phyloP scores from a whole-genome alignment of 2,113 vertebrate genomes.

The Macrotus californicus region DNA sequence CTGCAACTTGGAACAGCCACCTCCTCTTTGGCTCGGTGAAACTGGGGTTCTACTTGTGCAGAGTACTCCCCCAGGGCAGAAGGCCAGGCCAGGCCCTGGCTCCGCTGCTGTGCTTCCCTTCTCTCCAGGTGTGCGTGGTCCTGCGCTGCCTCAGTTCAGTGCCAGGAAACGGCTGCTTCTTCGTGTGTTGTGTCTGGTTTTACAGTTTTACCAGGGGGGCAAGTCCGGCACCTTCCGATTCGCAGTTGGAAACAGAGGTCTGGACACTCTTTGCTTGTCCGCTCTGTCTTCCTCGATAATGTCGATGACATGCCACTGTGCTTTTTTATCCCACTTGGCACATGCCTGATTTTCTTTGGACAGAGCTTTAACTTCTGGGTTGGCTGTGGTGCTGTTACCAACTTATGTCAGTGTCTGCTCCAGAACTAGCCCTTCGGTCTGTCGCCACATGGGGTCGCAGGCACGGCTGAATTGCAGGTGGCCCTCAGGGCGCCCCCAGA shows the following conservation, averaged over 20 bases:
- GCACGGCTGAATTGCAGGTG: fast-evolving
- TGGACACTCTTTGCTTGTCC: background rate
- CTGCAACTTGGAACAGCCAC: background rate
- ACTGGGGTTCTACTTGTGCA: background rate
- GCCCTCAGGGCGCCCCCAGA: background rate
- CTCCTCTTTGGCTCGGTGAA: background rate
- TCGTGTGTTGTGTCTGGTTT: background rate
- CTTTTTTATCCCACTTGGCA: background rate
- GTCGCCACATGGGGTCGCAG: fast-evolving
- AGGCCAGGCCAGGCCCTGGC: background rate
- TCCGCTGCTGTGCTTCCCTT: background rate
- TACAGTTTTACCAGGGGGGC: fast-evolving
- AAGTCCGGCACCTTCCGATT: background rate
- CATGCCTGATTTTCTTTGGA: background rate
- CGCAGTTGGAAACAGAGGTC: background rate
- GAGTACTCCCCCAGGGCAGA: background rate
- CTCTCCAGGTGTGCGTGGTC: background rate
- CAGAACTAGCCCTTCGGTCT: background rate
- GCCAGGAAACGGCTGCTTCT: background rate
- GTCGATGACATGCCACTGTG: background rate
- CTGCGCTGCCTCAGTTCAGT: background rate
- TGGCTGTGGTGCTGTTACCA: background rate
- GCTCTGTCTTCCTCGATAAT: background rate
- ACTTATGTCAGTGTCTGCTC: background rate
- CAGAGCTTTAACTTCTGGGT: background rate